Percentiles rank a stretch among this genome's conserved stretches.
phyloP scores from a whole-genome alignment of 1,140 invertebrate genomes.

The Zophobas atratus region DNA sequence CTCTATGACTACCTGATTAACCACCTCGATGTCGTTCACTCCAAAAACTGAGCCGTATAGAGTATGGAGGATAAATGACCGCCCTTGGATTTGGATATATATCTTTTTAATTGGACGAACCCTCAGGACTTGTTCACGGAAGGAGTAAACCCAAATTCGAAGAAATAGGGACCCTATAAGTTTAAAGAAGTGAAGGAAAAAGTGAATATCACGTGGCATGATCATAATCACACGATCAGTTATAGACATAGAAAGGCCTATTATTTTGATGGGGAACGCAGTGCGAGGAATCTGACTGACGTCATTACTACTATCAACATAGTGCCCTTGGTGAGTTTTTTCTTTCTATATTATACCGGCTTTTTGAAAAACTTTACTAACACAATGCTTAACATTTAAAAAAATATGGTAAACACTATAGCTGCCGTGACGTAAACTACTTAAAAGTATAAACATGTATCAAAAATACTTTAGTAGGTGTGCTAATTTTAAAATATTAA shows the following conservation, averaged over 20 bases:
- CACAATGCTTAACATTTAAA: too few relatives aligned
- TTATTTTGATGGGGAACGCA: constrained; percentile 81
- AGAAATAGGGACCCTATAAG: constrained; percentile 82
- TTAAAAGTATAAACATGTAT: too few relatives aligned
- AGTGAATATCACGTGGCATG: constrained; percentile 79
- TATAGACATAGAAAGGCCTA: constrained; percentile 84
- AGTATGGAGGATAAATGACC: constrained; percentile 63
- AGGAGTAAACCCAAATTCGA: constrained; percentile 71
- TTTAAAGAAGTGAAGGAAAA: constrained; percentile 80
- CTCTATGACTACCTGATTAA: constrained; percentile 58
- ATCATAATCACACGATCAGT: constrained; percentile 81
- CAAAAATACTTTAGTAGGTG: too few relatives aligned
- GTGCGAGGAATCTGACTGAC: constrained; percentile 83
- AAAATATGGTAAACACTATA: too few relatives aligned
- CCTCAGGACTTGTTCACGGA: constrained; percentile 70
- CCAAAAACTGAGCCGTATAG: constrained; percentile 55
- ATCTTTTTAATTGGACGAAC: constrained; percentile 90
- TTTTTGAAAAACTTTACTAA: too few relatives aligned
- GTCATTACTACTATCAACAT: constrained; percentile 86
- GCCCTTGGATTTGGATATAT: constrained; percentile 74
- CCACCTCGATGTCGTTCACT: constrained; percentile 50
- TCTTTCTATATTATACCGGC: too few relatives aligned
- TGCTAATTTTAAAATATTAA: too few relatives aligned
- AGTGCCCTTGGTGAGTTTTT: constrained; percentile 81
- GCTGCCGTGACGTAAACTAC: too few relatives aligned